These are phyloP conservation scores for Isoperla grammatica DNA, from an alignment of 2,888 invertebrate species.

Conservation along the genomic window DNA sequence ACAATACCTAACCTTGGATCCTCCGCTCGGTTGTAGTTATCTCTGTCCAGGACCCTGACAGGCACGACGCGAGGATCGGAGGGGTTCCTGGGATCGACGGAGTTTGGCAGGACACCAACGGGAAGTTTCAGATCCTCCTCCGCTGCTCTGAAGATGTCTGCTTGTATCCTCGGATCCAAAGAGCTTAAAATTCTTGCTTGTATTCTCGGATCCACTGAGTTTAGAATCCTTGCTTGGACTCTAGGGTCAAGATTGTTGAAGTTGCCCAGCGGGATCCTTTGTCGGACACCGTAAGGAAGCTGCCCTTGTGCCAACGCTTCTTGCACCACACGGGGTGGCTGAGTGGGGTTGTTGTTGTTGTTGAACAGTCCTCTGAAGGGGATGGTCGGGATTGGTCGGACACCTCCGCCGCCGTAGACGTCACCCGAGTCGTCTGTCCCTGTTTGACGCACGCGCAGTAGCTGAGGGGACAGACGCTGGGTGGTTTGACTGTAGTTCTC, in stretches of 20 bases:
- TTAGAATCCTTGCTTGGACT: conserved; percentile 7
- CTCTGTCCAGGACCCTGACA: neutral
- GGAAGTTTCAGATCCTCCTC: conserved; percentile 2
- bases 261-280: conserved; percentile 8
- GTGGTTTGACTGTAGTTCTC: conserved; percentile 26
- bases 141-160: conserved; percentile 6
- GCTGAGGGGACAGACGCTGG: conserved; percentile 47
- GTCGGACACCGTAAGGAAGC: neutral
- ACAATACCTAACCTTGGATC: neutral
- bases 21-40: neutral
- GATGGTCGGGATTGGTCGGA: conserved; percentile 19
- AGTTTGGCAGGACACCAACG: conserved; percentile 2
- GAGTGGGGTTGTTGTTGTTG: conserved; percentile 8
- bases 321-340: conserved; percentile 20
- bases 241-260: conserved; percentile 10
- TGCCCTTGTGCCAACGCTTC: conserved; percentile 24
- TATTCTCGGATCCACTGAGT: conserved; percentile 14
- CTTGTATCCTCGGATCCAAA: conserved; percentile 4
- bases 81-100: conserved; percentile 5
- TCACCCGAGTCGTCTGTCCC: conserved; percentile 61
- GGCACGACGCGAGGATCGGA: neutral
- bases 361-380: conserved; percentile 19
- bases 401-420: conserved; percentile 57
- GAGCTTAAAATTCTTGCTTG: conserved; percentile 13
- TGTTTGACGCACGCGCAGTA: conserved; percentile 43